phyloP scores from a whole-genome alignment of 2,113 vertebrate genomes.

The Myrmecobius fasciatus region DNA sequence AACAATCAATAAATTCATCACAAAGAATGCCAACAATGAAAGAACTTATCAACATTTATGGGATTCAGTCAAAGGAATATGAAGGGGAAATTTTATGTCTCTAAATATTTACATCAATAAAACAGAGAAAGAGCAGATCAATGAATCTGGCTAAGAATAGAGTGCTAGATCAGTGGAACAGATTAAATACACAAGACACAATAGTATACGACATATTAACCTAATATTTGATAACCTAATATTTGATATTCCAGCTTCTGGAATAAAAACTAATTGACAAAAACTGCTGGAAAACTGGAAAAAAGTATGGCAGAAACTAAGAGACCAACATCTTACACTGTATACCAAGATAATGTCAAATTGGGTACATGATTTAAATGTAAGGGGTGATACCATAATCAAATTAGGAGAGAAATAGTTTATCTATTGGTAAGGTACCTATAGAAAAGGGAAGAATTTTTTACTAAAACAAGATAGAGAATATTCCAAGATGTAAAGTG shows the following conservation, averaged over 20 bases:
- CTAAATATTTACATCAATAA: too few relatives aligned
- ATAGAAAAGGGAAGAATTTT: not conserved
- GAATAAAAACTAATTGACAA: not conserved
- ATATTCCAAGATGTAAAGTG: not conserved
- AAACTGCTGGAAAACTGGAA: not conserved
- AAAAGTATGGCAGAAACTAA: not conserved
- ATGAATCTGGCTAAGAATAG: not conserved
- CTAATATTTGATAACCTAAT: not conserved
- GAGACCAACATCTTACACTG: not conserved
- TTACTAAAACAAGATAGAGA: not conserved
- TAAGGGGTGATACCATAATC: not conserved
- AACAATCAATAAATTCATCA: too few relatives aligned
- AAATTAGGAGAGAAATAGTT: not conserved
- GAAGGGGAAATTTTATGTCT: too few relatives aligned
- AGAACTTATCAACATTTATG: too few relatives aligned
- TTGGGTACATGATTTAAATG: not conserved
- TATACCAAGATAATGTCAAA: not conserved
- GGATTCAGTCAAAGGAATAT: too few relatives aligned
- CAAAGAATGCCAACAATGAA: too few relatives aligned
- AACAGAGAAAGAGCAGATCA: too few relatives aligned
- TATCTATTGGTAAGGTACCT: not conserved
- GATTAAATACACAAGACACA: too few relatives aligned
- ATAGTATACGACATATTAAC: not conserved
- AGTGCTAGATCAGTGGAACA: not conserved
- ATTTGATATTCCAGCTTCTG: not conserved